These are phyloP conservation scores for Oegoconia quadripuncta DNA, from an alignment of 2,888 invertebrate genomes.

Conservation along the genomic window DNA sequence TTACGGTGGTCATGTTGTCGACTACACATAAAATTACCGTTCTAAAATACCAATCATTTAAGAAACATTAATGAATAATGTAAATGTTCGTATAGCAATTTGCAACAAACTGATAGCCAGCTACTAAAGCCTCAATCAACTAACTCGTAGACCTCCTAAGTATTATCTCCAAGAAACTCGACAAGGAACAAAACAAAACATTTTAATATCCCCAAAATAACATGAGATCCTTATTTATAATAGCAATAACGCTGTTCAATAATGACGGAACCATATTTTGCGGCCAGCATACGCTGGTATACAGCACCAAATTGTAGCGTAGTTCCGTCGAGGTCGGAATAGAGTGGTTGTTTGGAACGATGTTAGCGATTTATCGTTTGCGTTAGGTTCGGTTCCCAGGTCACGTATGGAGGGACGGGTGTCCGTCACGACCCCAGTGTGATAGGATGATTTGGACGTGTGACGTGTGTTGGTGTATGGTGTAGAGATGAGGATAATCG, in stretches of 20 bases:
- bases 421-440: constrained; percentile 58
- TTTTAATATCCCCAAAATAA: constrained; percentile 72
- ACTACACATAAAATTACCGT: too few species aligned
- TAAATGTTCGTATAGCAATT: too few species aligned
- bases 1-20: too few species aligned
- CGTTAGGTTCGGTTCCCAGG: constrained; percentile 57
- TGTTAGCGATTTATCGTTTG: constrained; percentile 60
- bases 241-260: constrained; percentile 70
- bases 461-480: constrained; percentile 43
- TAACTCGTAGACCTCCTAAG: constrained; percentile 34
- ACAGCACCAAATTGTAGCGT: background rate
- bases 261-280: constrained; percentile 57
- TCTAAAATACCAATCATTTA: too few species aligned
- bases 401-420: constrained; percentile 63
- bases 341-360: constrained; percentile 36
- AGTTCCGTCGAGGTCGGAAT: background rate
- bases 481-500: too few species aligned
- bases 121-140: too few species aligned
- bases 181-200: constrained; percentile 48
- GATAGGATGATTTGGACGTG: constrained; percentile 69
- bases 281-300: constrained; percentile 35
- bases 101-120: too few species aligned
- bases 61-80: too few species aligned
- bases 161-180: constrained; percentile 26
- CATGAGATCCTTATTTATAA: constrained; percentile 69